These are phyloP conservation scores for Lipotes vexillifer DNA, from an alignment of 2,113 vertebrate species.

Conservation along the genomic window DNA sequence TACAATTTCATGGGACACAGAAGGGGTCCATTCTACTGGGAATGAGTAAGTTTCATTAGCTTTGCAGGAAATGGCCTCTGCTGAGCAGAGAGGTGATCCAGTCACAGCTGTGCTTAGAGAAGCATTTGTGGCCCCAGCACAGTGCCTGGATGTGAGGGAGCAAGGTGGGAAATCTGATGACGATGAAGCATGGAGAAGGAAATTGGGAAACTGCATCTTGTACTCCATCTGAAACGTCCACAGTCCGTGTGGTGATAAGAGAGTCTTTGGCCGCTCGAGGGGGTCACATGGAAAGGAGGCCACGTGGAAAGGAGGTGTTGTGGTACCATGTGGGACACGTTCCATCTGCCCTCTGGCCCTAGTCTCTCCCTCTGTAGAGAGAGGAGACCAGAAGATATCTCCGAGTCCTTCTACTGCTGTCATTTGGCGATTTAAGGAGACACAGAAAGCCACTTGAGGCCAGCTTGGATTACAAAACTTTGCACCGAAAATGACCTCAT, in stretches of 20 bases:
- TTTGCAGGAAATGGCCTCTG: fast-evolving
- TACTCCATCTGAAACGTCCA: fast-evolving
- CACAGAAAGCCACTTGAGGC: background rate
- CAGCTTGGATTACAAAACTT: background rate
- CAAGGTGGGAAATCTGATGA: background rate
- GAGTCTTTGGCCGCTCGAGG: background rate
- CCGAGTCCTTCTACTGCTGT: background rate
- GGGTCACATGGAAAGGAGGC: background rate
- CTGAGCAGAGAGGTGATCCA: background rate
- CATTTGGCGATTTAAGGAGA: background rate
- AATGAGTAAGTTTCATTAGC: fast-evolving
- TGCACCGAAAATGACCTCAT: background rate
- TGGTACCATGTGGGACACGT: background rate
- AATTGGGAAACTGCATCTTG: background rate
- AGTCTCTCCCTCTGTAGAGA: background rate
- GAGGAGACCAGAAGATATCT: background rate
- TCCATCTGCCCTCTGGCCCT: too few species aligned
- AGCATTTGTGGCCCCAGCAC: background rate
- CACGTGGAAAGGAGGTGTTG: background rate
- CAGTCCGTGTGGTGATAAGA: too few species aligned
- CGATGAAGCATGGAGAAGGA: background rate
- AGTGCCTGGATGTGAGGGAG: too few species aligned
- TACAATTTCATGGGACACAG: background rate
- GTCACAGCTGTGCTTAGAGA: background rate
- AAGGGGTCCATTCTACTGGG: background rate